These are phyloP conservation scores for Chymomyza fuscimana DNA, from an alignment of 2,888 invertebrate genomes.

Conservation along the genomic window DNA sequence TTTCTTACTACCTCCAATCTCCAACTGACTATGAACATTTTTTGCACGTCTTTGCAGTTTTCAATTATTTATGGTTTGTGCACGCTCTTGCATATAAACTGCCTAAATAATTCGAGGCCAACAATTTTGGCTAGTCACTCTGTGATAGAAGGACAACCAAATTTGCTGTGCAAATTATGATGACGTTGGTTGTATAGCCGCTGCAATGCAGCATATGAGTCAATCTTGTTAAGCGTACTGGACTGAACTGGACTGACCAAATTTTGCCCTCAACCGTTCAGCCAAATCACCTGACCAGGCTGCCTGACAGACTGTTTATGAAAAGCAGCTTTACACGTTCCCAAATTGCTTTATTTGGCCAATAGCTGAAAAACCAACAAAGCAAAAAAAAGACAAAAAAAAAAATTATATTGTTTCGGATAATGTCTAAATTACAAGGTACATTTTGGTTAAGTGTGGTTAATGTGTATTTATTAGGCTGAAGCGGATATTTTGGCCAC, in stretches of 20 bases:
- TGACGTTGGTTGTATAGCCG: conserved; percentile 10
- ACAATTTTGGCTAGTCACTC: conserved; percentile 9
- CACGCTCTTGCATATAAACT: conserved; percentile 68
- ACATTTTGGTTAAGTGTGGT: no score
- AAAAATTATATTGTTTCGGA: no score
- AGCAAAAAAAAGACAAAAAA: no score
- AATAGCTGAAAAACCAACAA: neutral
- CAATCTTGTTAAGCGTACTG: neutral
- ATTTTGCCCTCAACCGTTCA: neutral
- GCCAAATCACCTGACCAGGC: neutral
- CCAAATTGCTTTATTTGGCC: neutral
- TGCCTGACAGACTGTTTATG: neutral
- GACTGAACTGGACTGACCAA: no score
- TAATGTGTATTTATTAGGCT: no score
- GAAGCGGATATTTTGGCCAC: no score
- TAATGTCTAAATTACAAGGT: no score
- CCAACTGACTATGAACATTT: conserved; percentile 37
- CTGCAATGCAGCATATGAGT: neutral
- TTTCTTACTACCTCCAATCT: conserved; percentile 4
- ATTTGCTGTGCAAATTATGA: conserved; percentile 54
- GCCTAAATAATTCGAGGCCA: conserved; percentile 60
- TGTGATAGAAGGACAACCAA: conserved; percentile 2
- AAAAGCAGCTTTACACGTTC: neutral
- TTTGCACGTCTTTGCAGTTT: conserved; percentile 71
- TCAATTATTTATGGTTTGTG: conserved; percentile 74